Base-by-base conservation (phyloP, 92 coral and sea anemone genomes). In the Isaurus tuberculatus region DNA sequence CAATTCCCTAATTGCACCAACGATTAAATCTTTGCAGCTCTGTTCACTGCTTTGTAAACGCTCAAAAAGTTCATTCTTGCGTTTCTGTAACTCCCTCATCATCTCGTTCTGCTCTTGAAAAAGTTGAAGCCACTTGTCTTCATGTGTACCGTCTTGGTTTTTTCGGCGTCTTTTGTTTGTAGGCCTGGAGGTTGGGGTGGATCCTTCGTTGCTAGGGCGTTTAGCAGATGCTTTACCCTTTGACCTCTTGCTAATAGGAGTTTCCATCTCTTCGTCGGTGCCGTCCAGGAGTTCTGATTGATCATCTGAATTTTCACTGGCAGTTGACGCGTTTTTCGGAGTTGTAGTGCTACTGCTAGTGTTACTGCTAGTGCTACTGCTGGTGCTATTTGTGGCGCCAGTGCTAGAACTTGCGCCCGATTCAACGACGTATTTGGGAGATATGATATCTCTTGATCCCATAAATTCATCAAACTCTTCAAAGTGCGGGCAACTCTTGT, bases 1-100 rank as follows among this genome's bases (percentile, higher is more conserved):
- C 71, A 65, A 31, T 65, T 65, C 43, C 71, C 71, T 65, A 65
- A 65, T 65, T 61, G 67, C 31, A 61, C 67, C 67, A 61, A 23
- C 67, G 2, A 61, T 61, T 61, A 23, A 27, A 8, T 22, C 67
- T 61, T 61, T 61, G 67, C 67, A 61, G 67, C 67, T 61, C 67
- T 61, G 30, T 27, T 61, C 67, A 25, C 67, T 61, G 16, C 67
- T 27, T 61, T 61, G 67, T 61, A 61, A 61, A 27, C 11, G 67
- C 67, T 61, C 67, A 61, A 61, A 61, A 61, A 61, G 8, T 61
- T 61, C 31, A 0, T 23, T 61, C 27, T 55, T 26, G 63, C 63
- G 63, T 55, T 55, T 55, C 43, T 37, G 43, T 37, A 9, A 37
- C 43, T 36, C 42, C 42, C 42, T 36, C 42, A 36, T 36, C 42